phyloP scores from a whole-genome alignment of 2,888 invertebrate genomes.

The Cheilosia vernalis region DNA sequence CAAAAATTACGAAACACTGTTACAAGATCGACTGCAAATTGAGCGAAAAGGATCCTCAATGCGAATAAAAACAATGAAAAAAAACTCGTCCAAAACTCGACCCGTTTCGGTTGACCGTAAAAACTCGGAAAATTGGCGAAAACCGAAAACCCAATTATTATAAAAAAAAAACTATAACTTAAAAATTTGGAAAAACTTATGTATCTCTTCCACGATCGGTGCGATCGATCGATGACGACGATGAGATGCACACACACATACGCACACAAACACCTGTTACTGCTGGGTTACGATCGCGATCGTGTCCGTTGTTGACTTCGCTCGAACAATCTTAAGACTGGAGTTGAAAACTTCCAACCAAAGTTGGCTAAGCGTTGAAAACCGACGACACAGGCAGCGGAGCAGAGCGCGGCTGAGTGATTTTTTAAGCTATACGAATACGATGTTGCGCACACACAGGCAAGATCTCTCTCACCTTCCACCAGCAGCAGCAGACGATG shows the following conservation, averaged over 20 bases:
- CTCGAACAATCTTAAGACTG: conserved; percentile 75
- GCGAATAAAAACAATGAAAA: neutral
- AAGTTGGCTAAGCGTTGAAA: conserved; percentile 62
- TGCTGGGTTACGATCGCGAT: conserved; percentile 63
- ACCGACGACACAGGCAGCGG: conserved; percentile 25
- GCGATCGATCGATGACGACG: conserved; percentile 54
- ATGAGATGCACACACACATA: conserved; percentile 46
- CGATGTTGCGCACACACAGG: conserved; percentile 39
- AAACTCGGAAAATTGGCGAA: neutral
- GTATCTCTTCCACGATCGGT: conserved; percentile 50
- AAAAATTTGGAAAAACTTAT: conserved; percentile 8
- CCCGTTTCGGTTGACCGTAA: conserved; percentile 21
- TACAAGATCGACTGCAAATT: conserved; percentile 28
- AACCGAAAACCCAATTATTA: neutral
- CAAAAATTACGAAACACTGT: conserved; percentile 55
- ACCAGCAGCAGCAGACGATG: too few relatives aligned
- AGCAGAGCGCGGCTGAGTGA: conserved; percentile 58
- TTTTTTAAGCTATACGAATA: conserved; percentile 38
- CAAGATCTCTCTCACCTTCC: conserved; percentile 17
- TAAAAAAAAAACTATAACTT: conserved; percentile 19
- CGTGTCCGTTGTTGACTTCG: conserved; percentile 73
- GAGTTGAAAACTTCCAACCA: conserved; percentile 60
- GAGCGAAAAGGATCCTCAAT: conserved; percentile 18
- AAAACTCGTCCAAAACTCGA: neutral
- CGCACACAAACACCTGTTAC: conserved; percentile 63